Conservation (phyloP, 1,140 invertebrate species). For the Holcopasites calliopsidis region DNA sequence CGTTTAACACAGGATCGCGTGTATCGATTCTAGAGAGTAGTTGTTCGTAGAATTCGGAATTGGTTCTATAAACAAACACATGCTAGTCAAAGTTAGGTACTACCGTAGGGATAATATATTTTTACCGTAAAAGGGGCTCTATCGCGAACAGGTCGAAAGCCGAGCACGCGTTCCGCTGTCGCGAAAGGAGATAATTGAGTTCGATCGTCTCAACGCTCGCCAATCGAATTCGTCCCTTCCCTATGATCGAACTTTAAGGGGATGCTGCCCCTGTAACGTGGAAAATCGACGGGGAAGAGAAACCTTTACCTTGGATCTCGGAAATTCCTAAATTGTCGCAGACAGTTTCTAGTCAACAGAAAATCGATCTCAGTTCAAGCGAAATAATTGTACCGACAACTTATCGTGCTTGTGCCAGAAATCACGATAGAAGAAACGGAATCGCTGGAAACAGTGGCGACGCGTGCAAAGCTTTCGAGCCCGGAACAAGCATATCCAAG, state of each 20-base stretch:
- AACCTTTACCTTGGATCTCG: too few relatives aligned
- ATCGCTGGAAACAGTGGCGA: conserved; percentile 6
- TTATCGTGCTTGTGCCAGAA: too few relatives aligned
- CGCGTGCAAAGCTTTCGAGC: conserved; percentile 61
- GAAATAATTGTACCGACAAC: too few relatives aligned
- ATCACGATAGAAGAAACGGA: neutral
- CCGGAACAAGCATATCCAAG: conserved; percentile 68
- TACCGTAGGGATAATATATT: conserved; percentile 71
- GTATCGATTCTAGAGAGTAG: neutral
- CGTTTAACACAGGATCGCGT: neutral
- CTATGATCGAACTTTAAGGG: neutral
- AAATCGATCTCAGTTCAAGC: neutral
- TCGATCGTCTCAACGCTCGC: neutral
- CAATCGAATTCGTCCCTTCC: neutral
- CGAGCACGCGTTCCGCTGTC: conserved; percentile 34
- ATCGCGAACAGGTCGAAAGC: conserved; percentile 45
- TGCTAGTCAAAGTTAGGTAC: conserved; percentile 73
- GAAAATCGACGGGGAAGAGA: neutral
- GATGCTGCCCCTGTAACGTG: neutral
- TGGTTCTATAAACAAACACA: conserved; percentile 64
- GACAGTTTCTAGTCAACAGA: conserved; percentile 3
- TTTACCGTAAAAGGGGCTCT: conserved; percentile 67
- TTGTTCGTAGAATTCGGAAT: conserved; percentile 50
- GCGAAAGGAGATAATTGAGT: conserved; percentile 7
- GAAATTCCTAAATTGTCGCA: neutral